Evolutionary conservation across 2,797 vertebrate genomes (phyloP).

Genomic region (Gila robusta): DNA sequence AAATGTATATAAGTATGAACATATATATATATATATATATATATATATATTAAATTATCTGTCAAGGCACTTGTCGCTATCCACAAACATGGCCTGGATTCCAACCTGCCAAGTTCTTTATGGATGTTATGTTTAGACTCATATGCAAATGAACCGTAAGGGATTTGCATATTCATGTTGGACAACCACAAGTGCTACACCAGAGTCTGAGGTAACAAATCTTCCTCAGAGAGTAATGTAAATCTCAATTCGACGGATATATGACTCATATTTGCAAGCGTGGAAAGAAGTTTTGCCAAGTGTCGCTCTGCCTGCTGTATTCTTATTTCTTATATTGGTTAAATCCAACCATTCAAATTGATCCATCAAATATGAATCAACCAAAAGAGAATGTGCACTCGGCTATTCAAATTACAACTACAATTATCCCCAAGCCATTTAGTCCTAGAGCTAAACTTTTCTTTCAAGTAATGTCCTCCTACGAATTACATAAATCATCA

Average conservation of each 20-base stretch:
- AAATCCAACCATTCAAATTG: neutral
- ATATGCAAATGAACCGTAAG: constrained; percentile 30
- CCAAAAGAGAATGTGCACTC: neutral
- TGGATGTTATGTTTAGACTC: constrained; percentile 37
- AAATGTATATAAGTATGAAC: no score
- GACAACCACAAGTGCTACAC: constrained; percentile 14
- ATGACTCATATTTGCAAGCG: constrained; percentile 7
- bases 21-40: no score
- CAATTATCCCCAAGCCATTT: neutral
- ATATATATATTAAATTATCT: neutral
- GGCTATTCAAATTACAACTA: neutral
- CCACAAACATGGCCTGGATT: constrained; percentile 25
- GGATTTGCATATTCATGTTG: constrained; percentile 44
- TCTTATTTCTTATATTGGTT: neutral
- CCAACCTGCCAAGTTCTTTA: constrained; percentile 25
- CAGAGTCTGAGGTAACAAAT: constrained; percentile 5
- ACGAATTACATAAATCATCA: constrained; percentile 25
- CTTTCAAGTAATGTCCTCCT: constrained; percentile 9
- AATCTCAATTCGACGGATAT: neutral
- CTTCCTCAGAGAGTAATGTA: neutral
- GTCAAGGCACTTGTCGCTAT: neutral
- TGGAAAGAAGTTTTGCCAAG: constrained; percentile 17
- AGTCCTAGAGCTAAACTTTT: neutral
- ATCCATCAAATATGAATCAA: neutral
- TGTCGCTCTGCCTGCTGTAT: neutral